Base-by-base conservation (phyloP, 1,140 invertebrate genomes). In the Planococcus citri region DNA sequence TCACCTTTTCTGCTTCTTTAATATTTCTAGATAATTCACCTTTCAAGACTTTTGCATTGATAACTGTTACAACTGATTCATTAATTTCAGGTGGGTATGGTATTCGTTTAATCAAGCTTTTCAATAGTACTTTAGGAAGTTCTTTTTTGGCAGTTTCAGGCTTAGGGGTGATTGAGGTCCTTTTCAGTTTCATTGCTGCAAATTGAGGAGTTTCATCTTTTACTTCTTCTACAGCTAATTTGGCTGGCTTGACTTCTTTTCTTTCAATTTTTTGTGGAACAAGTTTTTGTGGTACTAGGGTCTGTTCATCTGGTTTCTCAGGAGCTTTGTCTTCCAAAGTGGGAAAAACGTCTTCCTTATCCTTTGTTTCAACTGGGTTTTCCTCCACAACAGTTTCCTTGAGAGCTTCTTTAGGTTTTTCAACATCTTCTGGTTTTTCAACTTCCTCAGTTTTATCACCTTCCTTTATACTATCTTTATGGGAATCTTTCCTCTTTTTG, bases 41-140 rank as follows among this genome's bases (percentile, higher is more conserved):
- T 3, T 51, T 51, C 17, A 9, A 17, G n/a, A 51, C 41, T 51
- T 51, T 4, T 2, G 41, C 41, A 77, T 60, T 73, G 73, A 70
- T 78, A 75, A 74, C 70, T 4, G 74, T 72, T 17, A 77, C 73
- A 12, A 68, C 71, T 33, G 74, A 70, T 71, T 73, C 72, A 21
- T 75, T 60, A 20, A 74, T 70, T 51, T 37, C 24, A 38, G 77
- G 76, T 20, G 77, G 72, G 72, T 70, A 75, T 41, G 70, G 60
- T 12, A 86, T 75, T 70, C 80, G 80, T 67, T 76, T 81, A 17
- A 88, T 83, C 69, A 83, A 80, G 76, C 86, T 88, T 73, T 84
- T 85, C 20, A 88, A 76, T 74, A 85, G 76, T 58, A 88, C 76
- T 78, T 87, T 87, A 0, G 85, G 86, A 27, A 87, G 73, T 74